Base-by-base conservation (phyloP, 2,888 invertebrate genomes). In the Oasisia sp. region DNA sequence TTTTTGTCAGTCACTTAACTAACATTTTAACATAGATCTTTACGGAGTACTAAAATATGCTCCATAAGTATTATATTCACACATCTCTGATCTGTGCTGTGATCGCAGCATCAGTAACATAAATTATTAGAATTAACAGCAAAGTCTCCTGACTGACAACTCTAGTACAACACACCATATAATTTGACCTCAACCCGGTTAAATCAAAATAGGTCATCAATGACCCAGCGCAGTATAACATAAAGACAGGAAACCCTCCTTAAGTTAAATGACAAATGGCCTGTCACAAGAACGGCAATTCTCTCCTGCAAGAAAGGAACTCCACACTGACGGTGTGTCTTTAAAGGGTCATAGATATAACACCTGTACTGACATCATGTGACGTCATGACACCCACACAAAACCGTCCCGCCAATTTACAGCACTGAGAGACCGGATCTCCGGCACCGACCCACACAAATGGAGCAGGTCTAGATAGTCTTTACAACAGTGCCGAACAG, bases 161-260 rank as follows among this genome's bases (percentile, higher is more conserved):
- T 19, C 27, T 74, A 27, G 14, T 74, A 74, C 4, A 74, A 74
- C 27, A 74, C 74, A 74, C 74, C 74, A 19, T 74, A 74, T 74
- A 74, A 74, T 74, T 74, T 74, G 74, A n/a, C 74, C n/a, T 19
- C 27, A 27, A 74, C 74, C n/a, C 74, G 27, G 74, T 14, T 74
- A 74, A 74, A 74, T 74, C 0, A 74, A 74, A 74, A 74, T 7
- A 7, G 74, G 74, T n/a, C 74, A 74, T 19, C 74, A 74, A 74
- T 7, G 7, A 74, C 19, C 7, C 19, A n/a, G 0, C 27, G n/a
- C 27, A 7, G 74, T n/a, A 0, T n/a, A 74, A 74, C 74, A 74
- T 74, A 74, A 74, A 74, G 74, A n/a, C 74, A 74, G 74, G 74
- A 74, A 74, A 74, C 74, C 27, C 74, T 74, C 74, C 74, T 27